A percentile compares a stretch with the other conserved stretches of the same genome.
These are phyloP conservation scores for Calosoma granatense DNA, from an alignment of 1,140 invertebrate genomes.

Conservation along the genomic window DNA sequence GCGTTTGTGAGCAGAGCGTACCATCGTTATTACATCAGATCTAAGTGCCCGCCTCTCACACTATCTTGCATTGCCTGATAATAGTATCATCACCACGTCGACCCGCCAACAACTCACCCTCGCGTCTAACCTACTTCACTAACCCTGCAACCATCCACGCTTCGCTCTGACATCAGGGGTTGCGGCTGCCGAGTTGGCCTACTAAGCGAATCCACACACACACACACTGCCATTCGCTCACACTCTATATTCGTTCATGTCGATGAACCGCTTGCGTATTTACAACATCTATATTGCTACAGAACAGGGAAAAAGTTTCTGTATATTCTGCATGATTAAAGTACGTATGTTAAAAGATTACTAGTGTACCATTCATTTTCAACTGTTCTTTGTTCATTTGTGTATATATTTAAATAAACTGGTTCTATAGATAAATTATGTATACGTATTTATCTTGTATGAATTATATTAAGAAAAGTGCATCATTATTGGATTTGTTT, in stretches of 20 bases:
- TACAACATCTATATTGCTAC: too few species aligned
- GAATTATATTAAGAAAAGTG: not conserved
- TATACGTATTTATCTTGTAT: not conserved
- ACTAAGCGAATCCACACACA: not conserved
- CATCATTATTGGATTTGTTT: not conserved
- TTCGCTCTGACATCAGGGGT: not conserved
- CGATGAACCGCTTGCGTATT: not conserved
- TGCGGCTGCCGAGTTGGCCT: not conserved
- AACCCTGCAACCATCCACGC: not conserved
- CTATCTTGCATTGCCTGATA: not conserved
- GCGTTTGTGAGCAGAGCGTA: not conserved
- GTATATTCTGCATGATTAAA: too few species aligned
- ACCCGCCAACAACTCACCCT: not conserved
- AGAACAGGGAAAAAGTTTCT: too few species aligned
- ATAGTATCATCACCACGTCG: not conserved
- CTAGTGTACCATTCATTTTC: too few species aligned
- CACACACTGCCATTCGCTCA: not conserved
- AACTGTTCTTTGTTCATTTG: not conserved
- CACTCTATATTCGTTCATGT: not conserved
- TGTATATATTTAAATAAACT: not conserved
- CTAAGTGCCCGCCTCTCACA: not conserved
- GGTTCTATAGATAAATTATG: not conserved
- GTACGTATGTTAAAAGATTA: too few species aligned
- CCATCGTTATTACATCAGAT: not conserved
- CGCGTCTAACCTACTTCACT: not conserved